phyloP scores from a whole-genome alignment of 2,113 vertebrate genomes.

The Cyanoramphus novaezelandiae region DNA sequence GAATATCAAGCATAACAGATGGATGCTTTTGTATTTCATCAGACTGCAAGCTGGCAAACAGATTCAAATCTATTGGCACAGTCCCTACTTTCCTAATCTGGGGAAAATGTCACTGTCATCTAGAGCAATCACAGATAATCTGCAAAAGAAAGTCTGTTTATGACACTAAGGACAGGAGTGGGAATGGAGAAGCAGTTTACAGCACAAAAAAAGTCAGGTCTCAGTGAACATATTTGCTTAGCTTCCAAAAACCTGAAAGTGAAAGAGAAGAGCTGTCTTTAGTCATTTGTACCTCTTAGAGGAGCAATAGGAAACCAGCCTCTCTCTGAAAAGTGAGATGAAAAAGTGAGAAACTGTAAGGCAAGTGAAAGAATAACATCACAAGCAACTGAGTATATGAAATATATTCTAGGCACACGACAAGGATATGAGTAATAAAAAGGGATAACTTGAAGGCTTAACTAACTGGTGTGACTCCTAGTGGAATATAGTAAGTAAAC shows the following conservation, averaged over 20 bases:
- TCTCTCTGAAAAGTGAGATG: neutral
- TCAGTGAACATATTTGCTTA: neutral
- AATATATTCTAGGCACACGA: neutral
- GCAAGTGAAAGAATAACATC: neutral
- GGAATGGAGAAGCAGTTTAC: neutral
- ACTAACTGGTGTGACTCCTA: neutral
- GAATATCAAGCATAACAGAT: neutral
- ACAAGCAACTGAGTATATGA: neutral
- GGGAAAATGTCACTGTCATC: neutral
- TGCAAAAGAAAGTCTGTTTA: neutral
- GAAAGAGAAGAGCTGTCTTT: neutral
- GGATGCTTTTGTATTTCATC: neutral
- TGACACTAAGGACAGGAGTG: neutral
- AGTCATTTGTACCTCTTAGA: neutral
- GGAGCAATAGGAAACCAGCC: neutral
- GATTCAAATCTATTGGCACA: neutral
- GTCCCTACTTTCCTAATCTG: neutral
- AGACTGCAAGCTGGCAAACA: neutral
- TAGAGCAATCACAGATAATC: neutral
- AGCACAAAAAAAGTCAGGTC: neutral
- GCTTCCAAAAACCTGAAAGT: neutral
- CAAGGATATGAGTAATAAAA: neutral
- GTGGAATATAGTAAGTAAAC: neutral
- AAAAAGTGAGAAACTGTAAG: neutral
- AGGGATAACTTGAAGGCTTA: neutral